A percentile compares a stretch with the other conserved stretches of the same genome.
Evolutionary conservation across 1,140 invertebrate species (phyloP).

Genomic region (Nasonia giraulti): DNA sequence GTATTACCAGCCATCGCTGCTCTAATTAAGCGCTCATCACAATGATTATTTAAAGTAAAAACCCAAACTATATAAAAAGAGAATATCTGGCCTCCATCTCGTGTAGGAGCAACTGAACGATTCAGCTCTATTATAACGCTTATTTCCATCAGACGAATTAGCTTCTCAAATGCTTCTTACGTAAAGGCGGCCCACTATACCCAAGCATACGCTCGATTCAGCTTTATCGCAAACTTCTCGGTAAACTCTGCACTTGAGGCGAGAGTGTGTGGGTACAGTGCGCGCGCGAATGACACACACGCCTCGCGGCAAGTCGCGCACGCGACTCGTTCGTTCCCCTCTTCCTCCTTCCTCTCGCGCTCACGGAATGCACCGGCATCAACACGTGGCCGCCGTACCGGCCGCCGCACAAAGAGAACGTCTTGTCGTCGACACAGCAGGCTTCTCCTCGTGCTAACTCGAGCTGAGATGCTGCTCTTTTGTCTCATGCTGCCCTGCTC

Average conservation of each 20-base stretch:
- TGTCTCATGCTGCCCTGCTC: neutral
- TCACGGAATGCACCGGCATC: slow-evolving; percentile 24
- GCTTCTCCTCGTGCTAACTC: neutral
- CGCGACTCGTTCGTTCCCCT: slow-evolving; percentile 24
- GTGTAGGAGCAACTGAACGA: neutral
- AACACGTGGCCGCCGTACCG: slow-evolving; percentile 13
- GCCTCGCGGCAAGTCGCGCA: slow-evolving; percentile 29
- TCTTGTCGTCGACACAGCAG: neutral
- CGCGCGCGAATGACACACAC: slow-evolving; percentile 37
- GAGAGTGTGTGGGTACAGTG: no score
- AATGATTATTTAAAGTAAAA: neutral
- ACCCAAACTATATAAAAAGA: neutral
- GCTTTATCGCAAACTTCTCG: slow-evolving; percentile 41
- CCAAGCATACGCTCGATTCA: neutral
- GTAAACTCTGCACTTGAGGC: slow-evolving; percentile 17
- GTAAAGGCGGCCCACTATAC: slow-evolving; percentile 24
- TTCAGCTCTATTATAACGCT: neutral
- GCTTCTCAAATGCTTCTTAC: slow-evolving; percentile 39
- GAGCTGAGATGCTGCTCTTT: neutral
- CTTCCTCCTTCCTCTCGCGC: neutral
- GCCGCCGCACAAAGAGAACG: slow-evolving; percentile 6
- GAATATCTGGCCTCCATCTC: neutral
- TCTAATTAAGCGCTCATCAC: no score
- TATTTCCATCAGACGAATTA: slow-evolving; percentile 8
- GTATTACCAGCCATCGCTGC: no score